Conservation (phyloP, 2,797 vertebrate species). For the Thamnophis elegans region DNA sequence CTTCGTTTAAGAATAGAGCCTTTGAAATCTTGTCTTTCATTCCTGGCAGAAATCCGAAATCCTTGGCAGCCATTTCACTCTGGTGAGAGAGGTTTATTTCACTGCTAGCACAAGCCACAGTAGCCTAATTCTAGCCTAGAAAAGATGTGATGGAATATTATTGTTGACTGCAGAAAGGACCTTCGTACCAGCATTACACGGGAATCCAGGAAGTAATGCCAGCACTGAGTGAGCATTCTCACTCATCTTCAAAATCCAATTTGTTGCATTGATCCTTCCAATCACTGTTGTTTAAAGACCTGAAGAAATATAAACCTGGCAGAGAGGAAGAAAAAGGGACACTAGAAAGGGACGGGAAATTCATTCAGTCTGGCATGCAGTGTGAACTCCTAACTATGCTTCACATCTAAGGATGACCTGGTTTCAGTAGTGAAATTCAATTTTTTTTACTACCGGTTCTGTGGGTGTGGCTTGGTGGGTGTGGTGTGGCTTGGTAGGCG, state of each 20-base stretch:
- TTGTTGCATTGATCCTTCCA: neutral
- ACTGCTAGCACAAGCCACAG: neutral
- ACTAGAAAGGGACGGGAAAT: neutral
- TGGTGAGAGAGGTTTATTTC: neutral
- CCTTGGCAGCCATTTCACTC: neutral
- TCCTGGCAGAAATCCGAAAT: neutral
- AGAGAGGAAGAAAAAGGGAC: neutral
- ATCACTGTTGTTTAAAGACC: neutral
- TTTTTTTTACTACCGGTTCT: too few species aligned
- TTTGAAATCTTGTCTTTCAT: neutral
- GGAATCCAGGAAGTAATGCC: neutral
- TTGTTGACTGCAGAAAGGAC: neutral
- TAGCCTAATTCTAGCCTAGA: neutral
- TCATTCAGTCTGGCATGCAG: neutral
- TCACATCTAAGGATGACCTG: neutral
- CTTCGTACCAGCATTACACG: neutral
- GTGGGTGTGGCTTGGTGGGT: too few species aligned
- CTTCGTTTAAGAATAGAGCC: neutral
- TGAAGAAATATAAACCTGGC: neutral
- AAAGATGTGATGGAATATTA: neutral
- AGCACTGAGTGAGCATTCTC: neutral
- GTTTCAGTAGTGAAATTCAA: too few species aligned
- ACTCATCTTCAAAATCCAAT: neutral
- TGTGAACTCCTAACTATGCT: neutral
- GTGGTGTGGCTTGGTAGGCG: too few species aligned